Conservation (phyloP, 64 coral and sea anemone genomes). For the Acropora tenuis region DNA sequence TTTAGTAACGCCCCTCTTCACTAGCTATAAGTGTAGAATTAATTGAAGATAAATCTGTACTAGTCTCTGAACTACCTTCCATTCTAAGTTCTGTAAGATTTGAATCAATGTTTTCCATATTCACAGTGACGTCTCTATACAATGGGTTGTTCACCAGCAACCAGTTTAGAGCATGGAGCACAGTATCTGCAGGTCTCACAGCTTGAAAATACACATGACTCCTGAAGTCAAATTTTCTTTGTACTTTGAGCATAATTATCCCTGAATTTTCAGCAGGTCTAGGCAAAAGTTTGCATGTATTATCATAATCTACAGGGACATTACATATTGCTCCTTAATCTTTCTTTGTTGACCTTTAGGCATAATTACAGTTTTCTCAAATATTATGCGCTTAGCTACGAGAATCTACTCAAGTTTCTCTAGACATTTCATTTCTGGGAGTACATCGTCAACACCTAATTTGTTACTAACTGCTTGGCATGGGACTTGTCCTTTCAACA, state of each 20-base stretch:
- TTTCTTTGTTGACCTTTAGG: no score
- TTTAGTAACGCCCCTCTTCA: no score
- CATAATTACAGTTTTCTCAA: no score
- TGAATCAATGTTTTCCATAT: constrained; percentile 10
- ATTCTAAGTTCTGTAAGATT: not conserved
- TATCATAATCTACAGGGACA: constrained; percentile 20
- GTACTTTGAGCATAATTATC: constrained; percentile 43
- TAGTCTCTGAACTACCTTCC: not conserved
- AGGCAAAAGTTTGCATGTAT: constrained; percentile 29
- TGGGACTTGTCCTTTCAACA: no score
- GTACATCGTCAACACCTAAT: no score
- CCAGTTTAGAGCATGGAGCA: constrained; percentile 40
- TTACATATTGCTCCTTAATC: no score
- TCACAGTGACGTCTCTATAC: constrained; percentile 21
- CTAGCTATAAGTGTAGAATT: not conserved
- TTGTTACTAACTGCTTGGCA: no score
- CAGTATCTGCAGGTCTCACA: constrained; percentile 26
- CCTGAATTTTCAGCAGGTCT: constrained; percentile 22
- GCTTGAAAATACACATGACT: constrained; percentile 56
- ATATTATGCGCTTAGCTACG: constrained; percentile 8
- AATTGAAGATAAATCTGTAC: not conserved
- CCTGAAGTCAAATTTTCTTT: constrained; percentile 39
- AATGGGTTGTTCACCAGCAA: constrained; percentile 49
- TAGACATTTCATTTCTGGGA: no score
- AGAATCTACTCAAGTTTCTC: no score